These are phyloP conservation scores for Bufo gargarizans DNA, from an alignment of 2,113 vertebrate species.

Conservation along the genomic window DNA sequence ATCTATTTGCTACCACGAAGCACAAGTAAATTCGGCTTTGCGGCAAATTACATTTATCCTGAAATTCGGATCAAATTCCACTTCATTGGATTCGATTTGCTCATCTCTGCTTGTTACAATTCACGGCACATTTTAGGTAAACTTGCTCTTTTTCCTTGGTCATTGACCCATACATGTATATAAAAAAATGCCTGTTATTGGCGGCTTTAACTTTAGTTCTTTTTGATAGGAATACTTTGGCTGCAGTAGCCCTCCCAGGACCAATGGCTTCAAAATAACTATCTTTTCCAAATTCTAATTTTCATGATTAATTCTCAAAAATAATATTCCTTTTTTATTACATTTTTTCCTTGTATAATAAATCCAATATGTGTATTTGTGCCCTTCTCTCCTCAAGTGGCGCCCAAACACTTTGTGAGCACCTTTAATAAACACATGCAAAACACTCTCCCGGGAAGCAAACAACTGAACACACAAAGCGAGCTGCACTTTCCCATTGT, in stretches of 20 bases:
- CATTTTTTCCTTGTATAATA: not conserved
- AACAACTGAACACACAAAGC: not conserved
- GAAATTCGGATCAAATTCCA: too few species aligned
- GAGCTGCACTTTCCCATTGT: slow-evolving; percentile 9
- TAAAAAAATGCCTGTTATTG: too few species aligned
- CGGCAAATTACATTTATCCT: too few species aligned
- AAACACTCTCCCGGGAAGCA: not conserved
- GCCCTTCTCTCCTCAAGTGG: not conserved
- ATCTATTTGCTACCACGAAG: too few species aligned
- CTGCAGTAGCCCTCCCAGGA: not conserved
- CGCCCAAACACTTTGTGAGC: not conserved
- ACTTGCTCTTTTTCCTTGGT: too few species aligned
- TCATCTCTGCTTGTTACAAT: too few species aligned
- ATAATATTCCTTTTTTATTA: not conserved
- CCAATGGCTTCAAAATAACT: not conserved
- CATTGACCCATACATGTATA: too few species aligned
- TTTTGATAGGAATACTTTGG: not conserved
- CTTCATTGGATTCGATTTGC: too few species aligned
- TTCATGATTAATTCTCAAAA: not conserved
- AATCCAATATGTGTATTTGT: not conserved
- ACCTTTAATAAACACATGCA: not conserved
- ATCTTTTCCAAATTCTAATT: not conserved
- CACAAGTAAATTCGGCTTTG: too few species aligned
- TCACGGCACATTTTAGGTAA: too few species aligned
- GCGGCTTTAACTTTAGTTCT: too few species aligned